Evolutionary conservation across 2,113 vertebrate species (phyloP).

Genomic region (Tauraco erythrolophus): DNA sequence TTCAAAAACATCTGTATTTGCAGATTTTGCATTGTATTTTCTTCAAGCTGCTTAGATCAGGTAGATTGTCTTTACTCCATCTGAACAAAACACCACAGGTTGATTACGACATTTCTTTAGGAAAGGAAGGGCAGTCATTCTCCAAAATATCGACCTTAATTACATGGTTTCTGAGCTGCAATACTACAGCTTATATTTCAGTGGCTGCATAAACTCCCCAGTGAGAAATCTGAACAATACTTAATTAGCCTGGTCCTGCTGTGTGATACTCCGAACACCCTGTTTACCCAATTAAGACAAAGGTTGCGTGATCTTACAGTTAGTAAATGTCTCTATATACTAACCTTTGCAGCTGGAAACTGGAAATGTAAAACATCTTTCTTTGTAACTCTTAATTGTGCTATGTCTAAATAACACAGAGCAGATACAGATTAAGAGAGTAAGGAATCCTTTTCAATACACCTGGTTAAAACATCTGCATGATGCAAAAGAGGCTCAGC

Average conservation of each 20-base stretch:
- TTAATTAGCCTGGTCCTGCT: conserved; percentile 53
- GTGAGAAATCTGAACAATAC: conserved; percentile 35
- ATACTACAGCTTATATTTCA: not conserved
- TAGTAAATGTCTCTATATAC: not conserved
- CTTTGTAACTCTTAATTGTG: not conserved
- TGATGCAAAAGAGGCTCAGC: not conserved
- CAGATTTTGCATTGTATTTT: not conserved
- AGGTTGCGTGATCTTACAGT: not conserved
- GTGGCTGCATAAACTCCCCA: conserved; percentile 14
- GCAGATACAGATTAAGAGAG: not conserved
- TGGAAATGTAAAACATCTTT: not conserved
- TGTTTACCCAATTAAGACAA: conserved; percentile 56
- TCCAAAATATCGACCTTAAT: conserved; percentile 8
- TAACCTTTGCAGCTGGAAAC: conserved; percentile 1
- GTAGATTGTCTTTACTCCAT: not conserved
- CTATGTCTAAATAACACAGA: not conserved
- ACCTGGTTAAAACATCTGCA: not conserved
- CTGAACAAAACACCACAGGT: not conserved
- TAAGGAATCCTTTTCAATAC: not conserved
- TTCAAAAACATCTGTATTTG: not conserved
- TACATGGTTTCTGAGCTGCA: conserved; percentile 37
- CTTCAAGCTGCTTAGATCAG: not conserved
- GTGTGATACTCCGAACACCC: conserved; percentile 22
- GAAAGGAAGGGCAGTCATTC: not conserved
- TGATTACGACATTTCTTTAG: not conserved